Base-by-base conservation (phyloP, 23 tunicate genomes). In the Diplosoma virens region DNA sequence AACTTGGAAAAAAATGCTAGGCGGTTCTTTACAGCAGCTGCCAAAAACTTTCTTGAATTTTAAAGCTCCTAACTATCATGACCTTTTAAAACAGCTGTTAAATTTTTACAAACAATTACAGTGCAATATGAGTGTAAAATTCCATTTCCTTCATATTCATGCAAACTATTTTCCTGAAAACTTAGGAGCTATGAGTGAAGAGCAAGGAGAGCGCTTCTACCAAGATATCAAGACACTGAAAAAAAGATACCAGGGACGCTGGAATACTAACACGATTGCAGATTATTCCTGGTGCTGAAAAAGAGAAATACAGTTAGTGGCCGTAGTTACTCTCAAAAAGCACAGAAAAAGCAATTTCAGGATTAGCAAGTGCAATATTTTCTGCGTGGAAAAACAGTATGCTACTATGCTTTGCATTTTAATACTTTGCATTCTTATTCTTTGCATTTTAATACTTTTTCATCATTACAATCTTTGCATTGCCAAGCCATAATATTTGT, bases 261-360 rank as follows among this genome's bases (percentile, higher is more conserved):
- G 56, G 41, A 71, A 71, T 71, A 64, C 77, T 61, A 71, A 71
- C 56, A 71, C 41, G 77, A 71, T 71, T 25, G 77, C 28, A 25
- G 71, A 64, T 36, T 64, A 25, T 24, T 64, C 35, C 37, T 27
- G 71, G 71, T 71, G 30, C 25, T 46, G 37, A 71, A 41, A 25
- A 71, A 0, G 41, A 21, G n/a, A n/a, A n/a, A n/a, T n/a, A n/a
- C n/a, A n/a, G 71, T 28, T 64, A 36, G 18, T 20, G 37, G 71
- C 37, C 26, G 71, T 64, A 64, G 20, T 25, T 55, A 55, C 24
- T 55, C 63, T 25, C 21, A 36, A 64, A 30, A 64, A 25, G 71
- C 71, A 64, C 71, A 64, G 71, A 64, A 64, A 64, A 64, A 20
- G 5, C 16, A 64, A 32, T 64, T 64, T 64, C 71, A 64, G 71